Base-by-base conservation (phyloP, 2,797 vertebrate species). In the Clarias pachynema region DNA sequence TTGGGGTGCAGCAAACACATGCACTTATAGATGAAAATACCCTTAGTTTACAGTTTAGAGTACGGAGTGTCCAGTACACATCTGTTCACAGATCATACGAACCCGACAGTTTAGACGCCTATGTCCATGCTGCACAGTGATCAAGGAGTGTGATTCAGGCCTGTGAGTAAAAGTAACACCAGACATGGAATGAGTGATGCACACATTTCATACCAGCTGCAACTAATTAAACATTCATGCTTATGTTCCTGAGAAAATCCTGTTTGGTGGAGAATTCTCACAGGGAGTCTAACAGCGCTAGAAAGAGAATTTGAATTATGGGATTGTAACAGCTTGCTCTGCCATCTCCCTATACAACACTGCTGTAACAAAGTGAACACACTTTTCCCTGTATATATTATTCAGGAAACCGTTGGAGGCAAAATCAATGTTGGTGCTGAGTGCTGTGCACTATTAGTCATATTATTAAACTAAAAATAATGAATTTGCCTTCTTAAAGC, bases 221-320 rank as follows among this genome's bases (percentile, higher is more conserved):
- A 91, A 91, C 94, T 95, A 95, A 96, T 96, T 96, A 96, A 95
- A 95, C 92, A 96, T 96, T 96, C 94, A 96, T 96, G 95, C 94
- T 95, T 92, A 95, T 94, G 94, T 95, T 95, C 94, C 95, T 95
- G 95, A 95, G 95, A 95, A 96, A 95, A 95, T 92, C 93, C 92
- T 92, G 92, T 92, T 94, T 94, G 93, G 92, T 92, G 90, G 88
- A 86, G 90, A 94, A 91, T 92, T 90, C 93, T 89, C 87, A 91
- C 89, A 92, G 92, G 91, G 87, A 84, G 86, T 86, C 86, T 37
- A 87, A 82, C 80, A 68, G 60, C 37, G 57, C 53, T 8, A 37
- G 84, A 26, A 85, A 91, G 60, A 84, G 87, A 84, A 77, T 70
- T 75, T 40, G 62, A 91, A 89, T 87, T 86, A 87, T 88, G 86